Evolutionary conservation across 2,888 invertebrate genomes (phyloP), one percentile per base, ranked within the genome.

Genomic region (Chymomyza caudatula): DNA sequence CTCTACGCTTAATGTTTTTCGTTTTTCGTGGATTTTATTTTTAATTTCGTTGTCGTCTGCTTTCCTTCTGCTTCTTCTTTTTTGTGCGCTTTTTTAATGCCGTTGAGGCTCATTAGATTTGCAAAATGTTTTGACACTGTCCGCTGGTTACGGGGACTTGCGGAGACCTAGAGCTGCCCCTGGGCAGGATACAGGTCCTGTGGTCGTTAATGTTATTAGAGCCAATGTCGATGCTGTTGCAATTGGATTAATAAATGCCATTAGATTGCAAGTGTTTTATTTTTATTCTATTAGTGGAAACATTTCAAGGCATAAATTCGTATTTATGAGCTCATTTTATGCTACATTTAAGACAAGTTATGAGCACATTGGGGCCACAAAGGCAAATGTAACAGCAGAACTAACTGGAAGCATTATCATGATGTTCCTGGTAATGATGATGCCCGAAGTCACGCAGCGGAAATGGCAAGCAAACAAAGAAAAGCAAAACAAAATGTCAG

Each of bases 91-190:
- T 72, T 80, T 87, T 85, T 89, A 86, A 88, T 87, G 87, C 86
- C 85, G 89, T 88, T 85, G 82, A 87, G 89, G 89, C 89, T 89
- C 89, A 89, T 89, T 89, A 89, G 88, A 89, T 86, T 87, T 84
- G 86, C 88, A 75, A 87, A 88, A 88, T 88, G 87, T 86, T 88
- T 79, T 83, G 78, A 78, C 78, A 79, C 76, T 69, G 73, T 71
- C 44, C 29, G 56, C 57, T n/a, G 22, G 29, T 51, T 15, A 17
- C 29, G 17, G 4, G 13, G 22, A 22, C n/a, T n/a, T 4, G 5
- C 25, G 13, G 60, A 63, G 62, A 67, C 55, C 49, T 49, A 44
- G 43, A 58, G n/a, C 15, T 42, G 54, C 17, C 53, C 29, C 29
- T 55, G 67, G 23, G 29, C 17, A 58, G 54, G 67, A 20, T 43